Evolutionary conservation across 2,113 vertebrate species (phyloP), one percentile per base, ranked within the genome.

Genomic region (Octodon degus): DNA sequence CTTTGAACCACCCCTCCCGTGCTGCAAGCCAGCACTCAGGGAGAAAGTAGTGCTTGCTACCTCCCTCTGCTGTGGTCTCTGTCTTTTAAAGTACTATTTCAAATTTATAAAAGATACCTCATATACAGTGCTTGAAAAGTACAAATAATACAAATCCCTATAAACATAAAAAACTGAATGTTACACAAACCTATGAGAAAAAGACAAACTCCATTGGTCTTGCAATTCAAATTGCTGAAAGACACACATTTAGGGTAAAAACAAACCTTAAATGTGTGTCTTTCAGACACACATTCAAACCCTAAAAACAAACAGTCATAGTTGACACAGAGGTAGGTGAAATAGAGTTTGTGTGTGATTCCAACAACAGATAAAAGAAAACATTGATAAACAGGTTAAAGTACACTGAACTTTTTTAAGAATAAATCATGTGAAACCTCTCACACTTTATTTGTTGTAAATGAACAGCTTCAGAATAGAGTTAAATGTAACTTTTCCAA

Each of bases 131-230:
- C 7, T 6, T 63, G n/a, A 74, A 87, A 85, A 34, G 1, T 43
- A 55, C 53, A 55, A 55, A 16, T 55, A 55, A 55, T 16, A 67
- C n/a, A 37, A 68, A 30, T 76, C 50, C 11, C 55, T 89, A 60
- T 5, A 30, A 25, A 76, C 0, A 27, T 53, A 25, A 90, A 16
- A 74, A n/a, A 67, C 13, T 80, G 91, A 89, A 89, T 25, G 11
- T 85, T 43, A 80, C 32, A 40, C 63, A 84, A 91, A 53, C 50
- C 22, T 90, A 43, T 82, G 81, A 87, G 87, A 95, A 87, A 47
- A 19, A 55, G 7, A 76, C 11, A 85, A 88, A 12, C 3, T 86
- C 22, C 27, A 32, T 77, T 68, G 47, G 7, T 50, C 11, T n/a
- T 84, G 16, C 5, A 79, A 7, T 65, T 94, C 0, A 50, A 55